Conservation (phyloP, 2,888 invertebrate species). For the Amitus sp. region DNA sequence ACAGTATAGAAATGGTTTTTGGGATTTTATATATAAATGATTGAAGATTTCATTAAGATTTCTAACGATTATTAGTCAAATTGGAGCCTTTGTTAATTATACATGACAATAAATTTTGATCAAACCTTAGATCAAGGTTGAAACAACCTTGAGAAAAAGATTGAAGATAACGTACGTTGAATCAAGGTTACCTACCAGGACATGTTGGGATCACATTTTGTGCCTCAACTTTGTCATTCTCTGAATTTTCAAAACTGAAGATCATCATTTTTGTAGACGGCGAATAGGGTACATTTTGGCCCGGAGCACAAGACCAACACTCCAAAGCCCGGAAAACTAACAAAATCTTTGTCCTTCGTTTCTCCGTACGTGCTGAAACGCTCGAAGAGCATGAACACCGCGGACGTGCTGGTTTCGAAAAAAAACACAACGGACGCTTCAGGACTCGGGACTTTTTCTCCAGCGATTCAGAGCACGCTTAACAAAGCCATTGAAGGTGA, state of each 20-base stretch:
- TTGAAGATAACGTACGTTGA: too few relatives aligned
- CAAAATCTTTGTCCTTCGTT: constrained; percentile 61
- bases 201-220: too few relatives aligned
- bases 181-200: too few relatives aligned
- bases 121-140: too few relatives aligned
- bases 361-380: constrained; percentile 73
- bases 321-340: constrained; percentile 57
- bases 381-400: constrained; percentile 83
- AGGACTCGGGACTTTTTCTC: constrained; percentile 79
- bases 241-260: constrained; percentile 45
- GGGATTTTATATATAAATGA: too few relatives aligned
- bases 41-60: too few relatives aligned
- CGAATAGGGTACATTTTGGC: constrained; percentile 57
- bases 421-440: constrained; percentile 72
- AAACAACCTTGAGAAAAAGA: too few relatives aligned
- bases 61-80: too few relatives aligned
- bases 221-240: too few relatives aligned
- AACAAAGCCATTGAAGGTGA: constrained; percentile 79
- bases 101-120: too few relatives aligned
- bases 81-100: too few relatives aligned
- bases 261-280: constrained; percentile 40
- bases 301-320: constrained; percentile 46
- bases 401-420: constrained; percentile 75
- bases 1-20: too few relatives aligned
- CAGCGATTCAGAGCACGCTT: constrained; percentile 78